phyloP scores from a whole-genome alignment of 1,140 invertebrate genomes.

The Nomia melanderi region DNA sequence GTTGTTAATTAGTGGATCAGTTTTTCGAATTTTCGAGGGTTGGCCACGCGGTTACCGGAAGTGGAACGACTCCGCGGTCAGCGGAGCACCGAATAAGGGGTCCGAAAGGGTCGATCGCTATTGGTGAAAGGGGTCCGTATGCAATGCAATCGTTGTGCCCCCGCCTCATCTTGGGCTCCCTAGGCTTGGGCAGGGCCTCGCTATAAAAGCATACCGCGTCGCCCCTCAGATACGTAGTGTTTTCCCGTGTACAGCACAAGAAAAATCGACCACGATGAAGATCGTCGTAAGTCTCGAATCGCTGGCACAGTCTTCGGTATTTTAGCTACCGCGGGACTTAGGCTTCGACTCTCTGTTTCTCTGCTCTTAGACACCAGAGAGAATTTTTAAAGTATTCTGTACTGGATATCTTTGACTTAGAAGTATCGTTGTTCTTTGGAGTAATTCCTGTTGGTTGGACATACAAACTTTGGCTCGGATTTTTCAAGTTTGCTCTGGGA shows the following conservation, averaged over 20 bases:
- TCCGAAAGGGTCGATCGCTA: constrained; percentile 70
- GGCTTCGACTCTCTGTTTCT: not conserved
- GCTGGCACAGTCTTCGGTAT: not conserved
- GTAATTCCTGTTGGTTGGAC: not conserved
- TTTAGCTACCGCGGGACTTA: not conserved
- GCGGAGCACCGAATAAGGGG: constrained; percentile 65
- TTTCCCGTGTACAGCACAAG: constrained; percentile 75
- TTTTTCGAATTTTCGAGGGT: constrained; percentile 11
- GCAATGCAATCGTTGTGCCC: constrained; percentile 67
- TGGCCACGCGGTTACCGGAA: not conserved
- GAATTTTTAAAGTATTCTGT: too few relatives aligned
- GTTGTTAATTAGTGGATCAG: too few relatives aligned
- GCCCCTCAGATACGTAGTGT: constrained; percentile 77
- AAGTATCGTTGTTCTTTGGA: not conserved
- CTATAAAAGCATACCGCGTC: constrained; percentile 80
- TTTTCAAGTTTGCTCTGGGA: too few relatives aligned
- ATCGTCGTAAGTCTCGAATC: constrained; percentile 76
- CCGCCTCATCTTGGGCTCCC: constrained; percentile 72
- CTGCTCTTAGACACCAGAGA: not conserved
- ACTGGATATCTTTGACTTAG: not conserved
- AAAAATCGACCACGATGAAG: constrained; percentile 78
- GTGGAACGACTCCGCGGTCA: not conserved
- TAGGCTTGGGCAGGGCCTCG: constrained; percentile 75
- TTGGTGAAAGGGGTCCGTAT: constrained; percentile 77
- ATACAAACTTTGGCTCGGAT: too few relatives aligned